Percentiles rank a stretch among this genome's conserved stretches.
These are phyloP conservation scores for Xylota sylvarum DNA, from an alignment of 2,888 invertebrate species.

Conservation along the genomic window DNA sequence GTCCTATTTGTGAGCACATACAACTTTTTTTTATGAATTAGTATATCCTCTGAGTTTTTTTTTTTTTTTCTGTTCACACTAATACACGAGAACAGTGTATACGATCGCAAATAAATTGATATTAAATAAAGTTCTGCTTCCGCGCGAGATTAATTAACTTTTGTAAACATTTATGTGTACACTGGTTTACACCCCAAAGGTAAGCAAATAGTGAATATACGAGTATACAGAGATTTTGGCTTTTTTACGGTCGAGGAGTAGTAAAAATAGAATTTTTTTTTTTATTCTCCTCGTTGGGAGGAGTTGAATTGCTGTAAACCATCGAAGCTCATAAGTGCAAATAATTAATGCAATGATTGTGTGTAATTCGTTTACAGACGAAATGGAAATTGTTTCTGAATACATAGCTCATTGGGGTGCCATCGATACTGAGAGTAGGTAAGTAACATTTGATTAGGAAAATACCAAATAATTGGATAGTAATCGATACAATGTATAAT, in stretches of 20 bases:
- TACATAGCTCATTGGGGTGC: constrained; percentile 4
- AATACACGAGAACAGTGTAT: not conserved
- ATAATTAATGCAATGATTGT: constrained; percentile 47
- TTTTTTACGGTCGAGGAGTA: constrained; percentile 40
- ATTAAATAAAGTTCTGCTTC: constrained; percentile 55
- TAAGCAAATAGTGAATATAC: constrained; percentile 46
- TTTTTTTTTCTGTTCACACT: constrained; percentile 12
- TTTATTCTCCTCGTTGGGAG: not conserved
- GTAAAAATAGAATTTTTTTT: constrained; percentile 41
- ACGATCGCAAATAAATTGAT: constrained; percentile 45
- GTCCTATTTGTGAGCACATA: constrained; percentile 4
- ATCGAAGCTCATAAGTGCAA: constrained; percentile 32
- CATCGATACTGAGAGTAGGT: not conserved
- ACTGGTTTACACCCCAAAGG: constrained; percentile 49
- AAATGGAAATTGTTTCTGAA: constrained; percentile 1
- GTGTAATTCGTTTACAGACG: constrained; percentile 13
- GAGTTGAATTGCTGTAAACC: constrained; percentile 33
- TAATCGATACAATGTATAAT: constrained; percentile 5
- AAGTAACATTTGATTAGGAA: constrained; percentile 3
- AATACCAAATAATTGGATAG: not conserved
- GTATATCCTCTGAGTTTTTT: not conserved
- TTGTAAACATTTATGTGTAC: constrained; percentile 57
- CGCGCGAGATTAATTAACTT: constrained; percentile 65
- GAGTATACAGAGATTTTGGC: constrained; percentile 27
- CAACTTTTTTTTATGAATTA: constrained; percentile 9